A percentile compares a stretch with the other conserved stretches of the same genome.
Conservation (phyloP, 2,888 invertebrate genomes). For the Trisateles emortualis region DNA sequence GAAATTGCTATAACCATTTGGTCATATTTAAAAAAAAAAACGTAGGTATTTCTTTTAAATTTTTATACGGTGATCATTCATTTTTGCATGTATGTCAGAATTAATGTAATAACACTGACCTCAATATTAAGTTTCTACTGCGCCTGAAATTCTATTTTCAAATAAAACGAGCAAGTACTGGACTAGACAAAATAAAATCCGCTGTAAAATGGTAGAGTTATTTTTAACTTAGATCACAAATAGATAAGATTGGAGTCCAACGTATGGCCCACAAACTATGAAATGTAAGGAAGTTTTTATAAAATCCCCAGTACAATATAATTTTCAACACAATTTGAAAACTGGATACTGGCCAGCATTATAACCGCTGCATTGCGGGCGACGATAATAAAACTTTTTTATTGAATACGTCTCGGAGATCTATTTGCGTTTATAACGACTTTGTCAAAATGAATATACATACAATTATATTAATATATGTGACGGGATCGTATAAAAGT, state of each 20-base stretch:
- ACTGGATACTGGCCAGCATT: slow-evolving; percentile 76
- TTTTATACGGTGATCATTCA: slow-evolving; percentile 32
- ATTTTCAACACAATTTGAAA: slow-evolving; percentile 77
- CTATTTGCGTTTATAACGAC: slow-evolving; percentile 15
- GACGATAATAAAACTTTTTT: slow-evolving; percentile 44
- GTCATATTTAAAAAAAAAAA: too few relatives aligned
- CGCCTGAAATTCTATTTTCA: too few relatives aligned
- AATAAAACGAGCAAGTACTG: too few relatives aligned
- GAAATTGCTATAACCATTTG: slow-evolving; percentile 62
- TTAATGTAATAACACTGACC: not conserved
- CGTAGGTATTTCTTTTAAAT: slow-evolving; percentile 32
- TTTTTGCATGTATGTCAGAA: slow-evolving; percentile 22
- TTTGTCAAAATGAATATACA: slow-evolving; percentile 32
- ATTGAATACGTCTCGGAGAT: slow-evolving; percentile 36
- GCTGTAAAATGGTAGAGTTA: not conserved
- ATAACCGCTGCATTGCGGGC: slow-evolving; percentile 74
- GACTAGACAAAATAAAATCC: not conserved
- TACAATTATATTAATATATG: slow-evolving; percentile 33
- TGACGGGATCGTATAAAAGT: slow-evolving; percentile 29
- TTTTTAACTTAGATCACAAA: not conserved
- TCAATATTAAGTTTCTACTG: too few relatives aligned
- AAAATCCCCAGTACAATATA: slow-evolving; percentile 61
- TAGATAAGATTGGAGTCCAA: slow-evolving; percentile 25
- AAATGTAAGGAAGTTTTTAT: slow-evolving; percentile 44
- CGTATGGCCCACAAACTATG: slow-evolving; percentile 13